Base-by-base conservation (phyloP, 2,113 vertebrate species). In the Chamaea fasciata region DNA sequence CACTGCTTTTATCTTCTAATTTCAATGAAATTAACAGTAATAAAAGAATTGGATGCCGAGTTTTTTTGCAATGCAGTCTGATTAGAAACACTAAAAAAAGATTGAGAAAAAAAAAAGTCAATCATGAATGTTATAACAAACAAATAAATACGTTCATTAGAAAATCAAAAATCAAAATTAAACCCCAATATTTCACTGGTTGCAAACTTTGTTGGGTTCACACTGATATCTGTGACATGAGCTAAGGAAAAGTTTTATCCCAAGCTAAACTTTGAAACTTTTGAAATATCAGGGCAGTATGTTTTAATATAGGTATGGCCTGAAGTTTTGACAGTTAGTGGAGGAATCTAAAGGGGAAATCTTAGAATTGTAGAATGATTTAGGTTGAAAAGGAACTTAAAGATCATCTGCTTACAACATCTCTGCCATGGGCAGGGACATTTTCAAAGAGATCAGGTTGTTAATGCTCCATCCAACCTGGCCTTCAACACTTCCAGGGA, bases 171-270 rank as follows among this genome's bases (percentile, higher is more conserved):
- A 15, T 0, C 4, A 13, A 47, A 77, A 15, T 3, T 42, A n/a
- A 33, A 6, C 0, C 0, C 6, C 3, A 3, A 1, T 49, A 12
- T 70, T 75, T 80, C 42, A 63, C 3, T 41, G 67, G 10, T 26
- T 76, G 8, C 9, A 57, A 55, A 47, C 9, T 80, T 87, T 60
- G 4, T 17, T 53, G 8, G 4, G 27, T 53, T 14, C 9, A 76
- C 3, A 65, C 0, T 52, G 23, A 65, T 52, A 77, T 63, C 30
- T 55, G 10, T 44, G 11, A 37, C 8, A 33, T 16, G 15, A 87
- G 39, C 8, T 44, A 68, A 89, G 9, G 35, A 70, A 60, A 28
- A 62, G 30, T 1, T 24, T 63, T 63, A 33, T 70, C 39, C 19
- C 9, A 59, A 77, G n/a, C 3, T 6, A 6, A 55, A 83, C 9